Base-by-base conservation (phyloP, 1,140 invertebrate genomes). In the Papilio xuthus region DNA sequence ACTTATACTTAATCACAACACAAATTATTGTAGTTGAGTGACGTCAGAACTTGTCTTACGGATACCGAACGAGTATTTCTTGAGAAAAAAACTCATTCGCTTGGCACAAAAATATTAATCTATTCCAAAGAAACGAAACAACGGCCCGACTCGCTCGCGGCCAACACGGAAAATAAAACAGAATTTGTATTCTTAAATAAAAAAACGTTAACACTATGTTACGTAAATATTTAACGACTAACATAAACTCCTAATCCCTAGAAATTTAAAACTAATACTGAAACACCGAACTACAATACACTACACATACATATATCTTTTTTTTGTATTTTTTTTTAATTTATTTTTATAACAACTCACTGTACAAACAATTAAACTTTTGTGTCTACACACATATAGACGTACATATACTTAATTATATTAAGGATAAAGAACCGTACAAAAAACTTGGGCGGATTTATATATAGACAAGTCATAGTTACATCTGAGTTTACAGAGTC, bases 201-300 rank as follows among this genome's bases (percentile, higher is more conserved):
- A 86, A 89, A 86, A 85, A 67, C 28, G 60, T 81, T 84, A 89
- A 88, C 83, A 82, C 87, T 88, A 89, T 79, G 81, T 84, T 87
- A 89, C 81, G 82, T 90, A 89, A 90, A 90, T 82, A 90, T 88
- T 89, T 92, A 92, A 90, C 91, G 84, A 88, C 89, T 93, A 92
- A 93, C 87, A 93, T 90, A 90, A 92, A 87, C 86, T 80, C 84
- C 88, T 89, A 91, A 90, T 88, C 84, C 85, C 89, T 92, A 90
- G 78, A 86, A 83, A 90, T 89, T 85, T 89, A 89, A 88, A 89
- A 88, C 88, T 89, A 92, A 92, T 90, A 91, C 89, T 92, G 89
- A 87, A 84, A 88, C 84, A 90, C 79, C 88, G 79, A 89, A 88
- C 88, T 86, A 89, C 85, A 88, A 84, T 80, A 85, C 82, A 89